Percentiles rank a stretch among this genome's conserved stretches.
These are phyloP conservation scores for Brachyrhaphis roseni DNA, from an alignment of 2,797 vertebrate species.

Conservation along the genomic window DNA sequence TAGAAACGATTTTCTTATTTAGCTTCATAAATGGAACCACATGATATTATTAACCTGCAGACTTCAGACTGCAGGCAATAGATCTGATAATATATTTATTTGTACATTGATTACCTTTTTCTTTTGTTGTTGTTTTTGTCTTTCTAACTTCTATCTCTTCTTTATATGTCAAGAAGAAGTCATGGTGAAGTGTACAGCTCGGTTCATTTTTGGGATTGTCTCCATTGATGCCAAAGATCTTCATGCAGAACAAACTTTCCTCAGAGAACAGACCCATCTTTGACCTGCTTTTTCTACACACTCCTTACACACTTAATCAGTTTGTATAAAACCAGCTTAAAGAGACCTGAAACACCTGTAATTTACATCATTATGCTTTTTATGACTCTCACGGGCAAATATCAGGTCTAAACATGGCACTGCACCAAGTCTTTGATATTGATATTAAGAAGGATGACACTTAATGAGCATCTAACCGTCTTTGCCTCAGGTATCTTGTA, in stretches of 20 bases:
- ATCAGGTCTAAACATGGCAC: conserved; percentile 14
- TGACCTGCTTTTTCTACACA: neutral
- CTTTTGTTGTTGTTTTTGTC: neutral
- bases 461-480: conserved; percentile 16
- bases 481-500: conserved; percentile 39
- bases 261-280: neutral
- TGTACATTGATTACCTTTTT: neutral
- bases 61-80: neutral
- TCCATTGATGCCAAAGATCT: neutral
- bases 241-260: neutral
- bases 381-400: conserved; percentile 13
- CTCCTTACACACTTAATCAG: neutral
- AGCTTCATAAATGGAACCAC: neutral
- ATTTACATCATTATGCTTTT: conserved; percentile 22
- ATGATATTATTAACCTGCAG: neutral
- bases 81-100: neutral
- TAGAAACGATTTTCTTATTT: neutral
- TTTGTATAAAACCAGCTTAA: neutral
- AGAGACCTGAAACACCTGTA: neutral
- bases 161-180: neutral
- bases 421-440: conserved; percentile 37
- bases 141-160: neutral
- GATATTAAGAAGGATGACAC: conserved; percentile 39
- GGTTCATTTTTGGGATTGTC: neutral
- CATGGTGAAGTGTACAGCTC: neutral